Evolutionary conservation across 2,797 vertebrate species (phyloP).

Genomic region (Characodon lateralis): DNA sequence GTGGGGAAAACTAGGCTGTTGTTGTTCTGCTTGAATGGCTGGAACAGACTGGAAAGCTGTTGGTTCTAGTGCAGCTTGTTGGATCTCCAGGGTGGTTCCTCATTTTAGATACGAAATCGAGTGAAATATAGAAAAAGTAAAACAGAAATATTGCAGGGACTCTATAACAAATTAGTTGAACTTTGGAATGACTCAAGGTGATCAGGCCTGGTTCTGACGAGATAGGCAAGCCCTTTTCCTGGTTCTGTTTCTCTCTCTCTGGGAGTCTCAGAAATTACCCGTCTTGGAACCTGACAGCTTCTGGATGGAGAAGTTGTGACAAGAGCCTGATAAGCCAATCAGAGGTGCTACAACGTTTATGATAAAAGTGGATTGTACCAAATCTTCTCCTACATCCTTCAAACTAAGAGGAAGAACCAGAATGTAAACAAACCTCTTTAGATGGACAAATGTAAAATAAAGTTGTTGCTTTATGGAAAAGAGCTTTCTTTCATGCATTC

Average conservation of each 20-base stretch:
- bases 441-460: background rate
- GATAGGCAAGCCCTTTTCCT: too few species aligned
- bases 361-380: too few species aligned
- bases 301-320: background rate
- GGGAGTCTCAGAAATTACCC: too few species aligned
- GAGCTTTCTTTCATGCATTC: conserved; percentile 42
- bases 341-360: too few species aligned
- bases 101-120: background rate
- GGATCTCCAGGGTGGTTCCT: background rate
- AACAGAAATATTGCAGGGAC: background rate
- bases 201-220: too few species aligned
- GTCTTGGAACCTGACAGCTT: too few species aligned
- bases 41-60: too few species aligned
- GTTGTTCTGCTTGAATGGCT: background rate
- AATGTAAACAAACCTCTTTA: background rate
- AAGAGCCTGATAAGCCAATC: too few species aligned
- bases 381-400: too few species aligned
- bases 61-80: background rate
- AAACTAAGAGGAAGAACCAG: too few species aligned
- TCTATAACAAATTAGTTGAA: background rate
- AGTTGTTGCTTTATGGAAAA: background rate
- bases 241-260: too few species aligned
- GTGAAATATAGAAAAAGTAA: background rate
- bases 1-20: background rate
- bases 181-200: background rate